Evolutionary conservation across 2,113 vertebrate genomes (phyloP), one percentile per base, ranked within the genome.

Genomic region (Rhinopomastus cyanomelas): DNA sequence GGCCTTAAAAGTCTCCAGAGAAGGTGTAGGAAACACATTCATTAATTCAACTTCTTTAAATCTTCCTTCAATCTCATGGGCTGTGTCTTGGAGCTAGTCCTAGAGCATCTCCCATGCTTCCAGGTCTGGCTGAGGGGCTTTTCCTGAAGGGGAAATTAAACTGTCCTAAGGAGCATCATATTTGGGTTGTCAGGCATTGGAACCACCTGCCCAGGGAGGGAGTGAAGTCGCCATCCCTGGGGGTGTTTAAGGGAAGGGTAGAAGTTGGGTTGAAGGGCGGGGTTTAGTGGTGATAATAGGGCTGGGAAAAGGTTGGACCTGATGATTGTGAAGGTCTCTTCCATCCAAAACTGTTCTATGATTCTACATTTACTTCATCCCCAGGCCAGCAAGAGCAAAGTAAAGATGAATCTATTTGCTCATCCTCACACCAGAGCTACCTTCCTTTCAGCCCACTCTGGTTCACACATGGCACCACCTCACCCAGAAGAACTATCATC

Each of bases 1-100:
- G 39, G 39, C 15, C 39, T 42, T 42, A 42, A 42, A 42, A 11
- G 39, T 42, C 39, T 42, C 39, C 39, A 42, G 39, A 42, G 39
- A 42, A 42, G 44, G 59, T 87, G 78, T 65, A 92, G 87, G 69
- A 90, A 95, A 94, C 84, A 66, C 48, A 27, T 3, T 55, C 62
- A 37, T 82, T 93, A 42, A 42, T 42, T 42, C 15, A 11, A 42
- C 39, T 46, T 46, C 88, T 95, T 68, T n/a, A 87, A 88, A 78
- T 48, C 17, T 46, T 79, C 39, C 34, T 72, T 85, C 60, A 37
- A 37, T 26, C 61, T 51, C 88, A 77, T 17, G 42, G 92, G 85
- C 81, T 64, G 66, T 44, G 85, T 69, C 78, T 60, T 20, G 73
- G 71, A 74, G 76, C 27, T 18, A 17, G 30, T 68, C 61, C 21